Evolutionary conservation across 2,888 invertebrate species (phyloP), one percentile per base, ranked within the genome.

Genomic region (Sympetrum striolatum): DNA sequence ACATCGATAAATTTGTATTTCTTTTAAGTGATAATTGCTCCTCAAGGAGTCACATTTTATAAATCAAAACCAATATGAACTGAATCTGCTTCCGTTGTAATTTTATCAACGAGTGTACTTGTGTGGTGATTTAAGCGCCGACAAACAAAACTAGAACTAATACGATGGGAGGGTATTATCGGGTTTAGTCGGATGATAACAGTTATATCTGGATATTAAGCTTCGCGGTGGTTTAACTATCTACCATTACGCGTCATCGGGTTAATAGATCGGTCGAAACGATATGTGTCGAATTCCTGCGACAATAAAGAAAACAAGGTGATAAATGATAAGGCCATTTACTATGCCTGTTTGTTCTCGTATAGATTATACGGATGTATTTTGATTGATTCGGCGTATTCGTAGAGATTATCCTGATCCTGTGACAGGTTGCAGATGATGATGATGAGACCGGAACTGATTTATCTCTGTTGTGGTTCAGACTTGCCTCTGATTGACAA

Each of bases 381-480:
- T 86, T 86, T 86, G 86, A 86, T 86, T 86, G 86, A 86, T 86
- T 86, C 60, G 86, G 37, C 60, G 86, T 86, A 64, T n/a, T 64
- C 86, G n/a, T 39, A 64, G 60, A 37, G 60, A 64, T 86, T 86
- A 86, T 86, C 86, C 58, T 22, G 58, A 22, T 58, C 22, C 60
- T 3, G 12, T n/a, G 86, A 60, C 86, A 73, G 64, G 64, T 8
- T 25, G 64, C 22, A 35, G 60, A 60, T 64, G 86, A 86, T 64
- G 86, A 86, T 86, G 86, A 37, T 60, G 60, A 37, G 60, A 60
- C 18, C 15, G n/a, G 37, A 80, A 8, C 31, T 37, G n/a, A 80
- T 37, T 80, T 18, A n/a, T 22, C 80, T 35, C 80, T 25, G 22
- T 31, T 80, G 12, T 22, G 35, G 25, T 37, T 37, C 37, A 37